Percentiles rank a stretch among this genome's conserved stretches.
Conservation (phyloP, 2,797 vertebrate genomes). For the Mormyrus hasselquistii region DNA sequence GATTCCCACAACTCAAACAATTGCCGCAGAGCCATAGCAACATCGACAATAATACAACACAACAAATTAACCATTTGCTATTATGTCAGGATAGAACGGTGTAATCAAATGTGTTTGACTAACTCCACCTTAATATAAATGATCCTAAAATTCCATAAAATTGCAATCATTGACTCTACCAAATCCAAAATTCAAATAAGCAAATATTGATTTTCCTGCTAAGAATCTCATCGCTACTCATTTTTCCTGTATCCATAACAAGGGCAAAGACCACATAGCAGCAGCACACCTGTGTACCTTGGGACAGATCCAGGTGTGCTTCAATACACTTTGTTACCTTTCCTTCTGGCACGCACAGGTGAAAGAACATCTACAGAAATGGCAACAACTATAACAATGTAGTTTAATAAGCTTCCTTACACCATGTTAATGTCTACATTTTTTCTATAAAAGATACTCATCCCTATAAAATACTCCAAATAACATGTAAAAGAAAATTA, state of each 20-base stretch:
- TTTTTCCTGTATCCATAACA: neutral
- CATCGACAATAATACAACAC: conserved; percentile 1
- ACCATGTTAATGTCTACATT: neutral
- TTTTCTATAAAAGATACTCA: neutral
- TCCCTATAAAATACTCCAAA: neutral
- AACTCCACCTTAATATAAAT: neutral
- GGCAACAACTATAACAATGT: neutral
- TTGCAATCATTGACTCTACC: neutral
- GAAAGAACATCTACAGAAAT: neutral
- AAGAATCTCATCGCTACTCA: neutral
- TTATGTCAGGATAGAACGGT: neutral
- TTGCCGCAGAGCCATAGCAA: neutral
- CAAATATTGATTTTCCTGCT: conserved; percentile 3
- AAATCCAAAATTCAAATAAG: neutral
- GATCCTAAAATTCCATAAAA: neutral
- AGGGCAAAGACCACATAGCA: neutral
- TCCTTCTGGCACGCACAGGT: neutral
- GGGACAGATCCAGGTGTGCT: neutral
- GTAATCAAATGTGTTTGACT: neutral
- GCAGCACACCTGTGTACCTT: neutral
- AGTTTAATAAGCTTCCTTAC: neutral
- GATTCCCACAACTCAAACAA: neutral
- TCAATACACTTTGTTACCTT: neutral
- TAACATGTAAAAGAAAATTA: neutral
- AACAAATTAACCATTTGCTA: neutral